Conservation (phyloP, 1,140 invertebrate species). For the Andricus grossulariae region DNA sequence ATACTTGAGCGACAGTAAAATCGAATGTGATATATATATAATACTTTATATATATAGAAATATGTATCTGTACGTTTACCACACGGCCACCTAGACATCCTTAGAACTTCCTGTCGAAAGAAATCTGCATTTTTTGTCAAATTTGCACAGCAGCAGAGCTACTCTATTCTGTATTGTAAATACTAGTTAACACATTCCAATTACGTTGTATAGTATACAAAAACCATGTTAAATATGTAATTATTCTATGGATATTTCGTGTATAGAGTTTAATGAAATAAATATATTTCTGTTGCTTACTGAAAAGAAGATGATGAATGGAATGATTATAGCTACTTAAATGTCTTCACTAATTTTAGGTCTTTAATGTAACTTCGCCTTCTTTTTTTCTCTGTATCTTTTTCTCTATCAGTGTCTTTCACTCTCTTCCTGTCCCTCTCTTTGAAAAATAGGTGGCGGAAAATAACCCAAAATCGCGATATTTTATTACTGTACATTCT, state of each 20-base stretch:
- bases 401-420: conserved; percentile 37
- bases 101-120: conserved; percentile 63
- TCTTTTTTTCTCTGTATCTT: conserved; percentile 44
- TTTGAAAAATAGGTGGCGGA: conserved; percentile 67
- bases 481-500: conserved; percentile 70
- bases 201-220: conserved; percentile 71
- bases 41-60: conserved; percentile 43
- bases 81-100: conserved; percentile 62
- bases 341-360: conserved; percentile 63
- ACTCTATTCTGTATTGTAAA: conserved; percentile 70
- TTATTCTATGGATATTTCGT: conserved; percentile 74
- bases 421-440: conserved; percentile 38
- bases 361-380: conserved; percentile 58
- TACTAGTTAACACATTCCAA: conserved; percentile 76
- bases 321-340: conserved; percentile 71
- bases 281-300: conserved; percentile 75
- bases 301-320: conserved; percentile 57
- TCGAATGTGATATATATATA: conserved; percentile 68
- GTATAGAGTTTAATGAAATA: conserved; percentile 74
- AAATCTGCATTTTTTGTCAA: conserved; percentile 67
- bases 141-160: conserved; percentile 74
- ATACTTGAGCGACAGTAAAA: conserved; percentile 71
- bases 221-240: conserved; percentile 74
- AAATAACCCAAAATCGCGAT: conserved; percentile 63
- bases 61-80: conserved; percentile 45